phyloP scores from a whole-genome alignment of 2,888 invertebrate genomes.

The Nesidiocoris tenuis region DNA sequence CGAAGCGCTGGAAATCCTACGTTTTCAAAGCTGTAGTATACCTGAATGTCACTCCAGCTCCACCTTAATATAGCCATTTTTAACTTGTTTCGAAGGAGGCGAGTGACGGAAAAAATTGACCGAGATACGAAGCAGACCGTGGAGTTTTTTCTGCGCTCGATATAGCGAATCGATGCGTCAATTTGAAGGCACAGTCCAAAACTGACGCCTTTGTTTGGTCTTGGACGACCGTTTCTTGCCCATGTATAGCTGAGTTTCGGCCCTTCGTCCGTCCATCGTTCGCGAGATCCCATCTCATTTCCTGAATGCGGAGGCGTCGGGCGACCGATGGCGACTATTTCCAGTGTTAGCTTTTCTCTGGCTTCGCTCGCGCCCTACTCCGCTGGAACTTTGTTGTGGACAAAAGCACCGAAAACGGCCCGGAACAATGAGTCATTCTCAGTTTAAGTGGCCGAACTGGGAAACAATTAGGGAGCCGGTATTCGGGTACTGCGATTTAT shows the following conservation, averaged over 20 bases:
- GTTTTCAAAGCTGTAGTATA: no score
- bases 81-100: no score
- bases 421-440: no score
- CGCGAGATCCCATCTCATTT: slow-evolving; percentile 21
- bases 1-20: no score
- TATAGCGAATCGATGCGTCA: not conserved
- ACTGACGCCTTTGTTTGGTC: not conserved
- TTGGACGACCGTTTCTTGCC: not conserved
- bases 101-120: not conserved
- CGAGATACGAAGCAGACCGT: not conserved
- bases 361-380: slow-evolving; percentile 20
- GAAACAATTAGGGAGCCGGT: no score
- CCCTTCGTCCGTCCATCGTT: not conserved
- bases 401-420: no score
- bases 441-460: no score
- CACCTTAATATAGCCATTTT: no score
- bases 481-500: no score
- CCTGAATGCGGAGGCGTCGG: not conserved
- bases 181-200: not conserved
- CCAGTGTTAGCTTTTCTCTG: slow-evolving; percentile 10
- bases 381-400: no score
- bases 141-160: not conserved
- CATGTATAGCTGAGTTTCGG: no score
- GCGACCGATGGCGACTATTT: not conserved
- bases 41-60: no score